Evolutionary conservation across 2,888 invertebrate species (phyloP), one percentile per base, ranked within the genome.

Genomic region (Chrysodeixis includens): DNA sequence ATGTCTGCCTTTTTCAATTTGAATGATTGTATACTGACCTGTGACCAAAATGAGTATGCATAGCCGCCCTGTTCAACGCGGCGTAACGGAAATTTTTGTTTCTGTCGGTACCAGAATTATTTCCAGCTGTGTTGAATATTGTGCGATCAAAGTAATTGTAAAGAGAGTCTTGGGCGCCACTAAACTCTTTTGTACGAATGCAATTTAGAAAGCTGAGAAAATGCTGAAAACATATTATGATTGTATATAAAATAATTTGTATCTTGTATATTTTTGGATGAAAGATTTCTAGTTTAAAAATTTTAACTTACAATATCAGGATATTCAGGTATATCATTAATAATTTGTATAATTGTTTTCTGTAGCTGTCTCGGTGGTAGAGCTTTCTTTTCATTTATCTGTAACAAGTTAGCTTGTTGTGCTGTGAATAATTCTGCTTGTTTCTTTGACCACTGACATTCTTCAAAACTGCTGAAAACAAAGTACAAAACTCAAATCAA

Each of bases 161-260:
- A 61, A 97, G 95, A 84, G 97, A 98, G 83, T 97, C 97, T 84
- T 97, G 95, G 7, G 97, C 98, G 32, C 97, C 98, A 83, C 97
- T 97, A 86, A 97, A 98, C 88, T 99, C 99, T 81, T 97, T 97
- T 51, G 98, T 96, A 22, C 99, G 95, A 69, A 99, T 92, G 85
- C 97, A 98, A 91, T 99, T 99, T 86, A 99, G 93, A 88, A 98
- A 99, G 84, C 98, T 98, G 49, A 99, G 95, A 86, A 98, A 99
- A 93, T 99, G 98, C 98, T 98, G 93, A 70, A 96, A 96, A 73
- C 61, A 40, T 14, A n/a, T 26, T 16, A 30, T 10, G 9, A 10
- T 32, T 32, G 12, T 32, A n/a, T n/a, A n/a, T n/a, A n/a, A n/a
- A n/a, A n/a, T n/a, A n/a, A n/a, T n/a, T n/a, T n/a, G n/a, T n/a